phyloP scores from a whole-genome alignment of 2,113 vertebrate species.

The Dendropsophus ebraccatus region DNA sequence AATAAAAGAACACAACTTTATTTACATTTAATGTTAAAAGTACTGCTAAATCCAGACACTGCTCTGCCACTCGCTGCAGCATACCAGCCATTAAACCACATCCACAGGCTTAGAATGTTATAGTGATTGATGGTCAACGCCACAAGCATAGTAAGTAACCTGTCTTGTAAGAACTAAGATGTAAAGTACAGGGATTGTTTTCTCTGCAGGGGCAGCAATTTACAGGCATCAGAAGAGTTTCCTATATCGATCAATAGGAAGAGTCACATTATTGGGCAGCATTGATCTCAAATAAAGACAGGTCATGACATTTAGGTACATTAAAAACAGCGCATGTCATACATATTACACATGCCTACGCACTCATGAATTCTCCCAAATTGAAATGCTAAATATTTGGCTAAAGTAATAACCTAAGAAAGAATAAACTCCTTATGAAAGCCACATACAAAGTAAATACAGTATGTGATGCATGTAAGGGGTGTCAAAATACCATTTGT shows the following conservation, averaged over 20 bases:
- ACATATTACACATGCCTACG: too few species aligned
- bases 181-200: not conserved
- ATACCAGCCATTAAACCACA: not conserved
- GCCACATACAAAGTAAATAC: not conserved
- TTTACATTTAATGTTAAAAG: not conserved
- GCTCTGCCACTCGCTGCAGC: not conserved
- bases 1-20: not conserved
- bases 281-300: not conserved
- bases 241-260: not conserved
- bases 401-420: not conserved
- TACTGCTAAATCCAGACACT: not conserved
- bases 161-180: conserved; percentile 1
- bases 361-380: too few species aligned
- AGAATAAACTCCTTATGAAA: not conserved
- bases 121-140: not conserved
- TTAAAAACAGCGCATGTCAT: too few species aligned
- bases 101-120: conserved; percentile 5
- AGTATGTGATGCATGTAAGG: not conserved
- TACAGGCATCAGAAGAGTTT: not conserved
- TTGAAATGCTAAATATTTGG: too few species aligned
- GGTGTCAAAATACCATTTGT: not conserved
- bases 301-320: not conserved
- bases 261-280: not conserved
- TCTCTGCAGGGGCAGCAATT: conserved; percentile 3
- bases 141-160: not conserved